Evolutionary conservation across 2,888 invertebrate species (phyloP).

Genomic region (Drosophila sordidula): DNA sequence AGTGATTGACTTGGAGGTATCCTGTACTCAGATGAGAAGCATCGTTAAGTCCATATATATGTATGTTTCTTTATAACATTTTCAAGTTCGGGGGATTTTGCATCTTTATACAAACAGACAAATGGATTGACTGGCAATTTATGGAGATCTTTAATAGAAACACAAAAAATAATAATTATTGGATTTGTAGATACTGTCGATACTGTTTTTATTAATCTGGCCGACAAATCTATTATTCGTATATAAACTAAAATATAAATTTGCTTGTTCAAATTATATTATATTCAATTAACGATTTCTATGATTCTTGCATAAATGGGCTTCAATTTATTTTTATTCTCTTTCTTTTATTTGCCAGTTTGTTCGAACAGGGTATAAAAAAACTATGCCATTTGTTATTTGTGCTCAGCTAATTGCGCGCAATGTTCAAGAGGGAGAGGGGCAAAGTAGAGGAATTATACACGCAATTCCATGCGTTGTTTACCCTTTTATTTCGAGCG

Average conservation of each 20-base stretch:
- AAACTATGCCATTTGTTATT: constrained; percentile 27
- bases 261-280: no score
- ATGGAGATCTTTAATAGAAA: no score
- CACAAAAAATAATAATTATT: no score
- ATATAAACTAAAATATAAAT: no score
- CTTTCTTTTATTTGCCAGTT: background rate
- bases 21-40: background rate
- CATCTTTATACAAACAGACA: no score
- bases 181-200: no score
- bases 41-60: no score
- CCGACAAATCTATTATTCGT: no score
- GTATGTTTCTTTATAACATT: no score
- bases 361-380: background rate
- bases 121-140: no score
- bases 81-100: no score
- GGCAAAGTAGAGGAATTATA: constrained; percentile 9
- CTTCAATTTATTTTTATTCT: background rate
- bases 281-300: background rate
- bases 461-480: constrained; percentile 23
- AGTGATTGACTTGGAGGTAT: constrained; percentile 1
- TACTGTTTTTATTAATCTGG: no score
- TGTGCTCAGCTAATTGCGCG: constrained; percentile 42
- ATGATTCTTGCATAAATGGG: background rate
- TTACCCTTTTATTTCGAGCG: constrained; percentile 12
- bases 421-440: constrained; percentile 2